Evolutionary conservation across 2,797 vertebrate genomes (phyloP), one percentile per base, ranked within the genome.

Genomic region (Loriculus beryllinus): DNA sequence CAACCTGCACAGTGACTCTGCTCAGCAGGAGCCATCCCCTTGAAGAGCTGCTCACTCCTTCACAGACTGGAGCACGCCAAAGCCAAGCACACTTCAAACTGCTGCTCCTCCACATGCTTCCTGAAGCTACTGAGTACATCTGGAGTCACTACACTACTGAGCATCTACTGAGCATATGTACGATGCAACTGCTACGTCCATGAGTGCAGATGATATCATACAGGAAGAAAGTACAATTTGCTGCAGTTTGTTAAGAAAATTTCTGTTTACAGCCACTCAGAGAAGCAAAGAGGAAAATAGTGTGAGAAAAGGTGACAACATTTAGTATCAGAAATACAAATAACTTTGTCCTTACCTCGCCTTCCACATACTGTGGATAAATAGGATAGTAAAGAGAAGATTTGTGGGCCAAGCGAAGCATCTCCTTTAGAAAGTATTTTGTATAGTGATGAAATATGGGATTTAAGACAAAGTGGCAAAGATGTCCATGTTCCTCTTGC

Each of bases 371-470:
- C 10, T 95, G 90, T 3, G 98, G 98, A 96, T 99, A 98, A 90
- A 98, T 12, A 29, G 97, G 96, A 88, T 98, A 98, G 96, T 99
- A 98, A 49, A 99, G 98, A 92, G 97, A 98, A 95, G 98, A 98
- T 70, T 98, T 99, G 95, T 97, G 97, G n/a, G 98, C 96, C 82
- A 99, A 96, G 17, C 99, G 98, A 69, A 99, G 98, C 17, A 98
- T 98, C 93, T 99, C 99, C 93, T 98, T 99, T 13, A 99, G 97
- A 84, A 99, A 97, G 96, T 98, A 98, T 74, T 95, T 98, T 85
- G 97, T 91, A 87, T 98, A 98, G 94, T 97, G 98, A 68, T 95
- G 98, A 97, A 98, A 98, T 89, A 96, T 82, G 21, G 98, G 98
- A 77, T 97, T 98, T 81, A 99, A 95, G 78, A 97, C 95, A 54